Evolutionary conservation across 1,140 invertebrate genomes (phyloP), one percentile per base, ranked within the genome.

Genomic region (Ladona fulva): DNA sequence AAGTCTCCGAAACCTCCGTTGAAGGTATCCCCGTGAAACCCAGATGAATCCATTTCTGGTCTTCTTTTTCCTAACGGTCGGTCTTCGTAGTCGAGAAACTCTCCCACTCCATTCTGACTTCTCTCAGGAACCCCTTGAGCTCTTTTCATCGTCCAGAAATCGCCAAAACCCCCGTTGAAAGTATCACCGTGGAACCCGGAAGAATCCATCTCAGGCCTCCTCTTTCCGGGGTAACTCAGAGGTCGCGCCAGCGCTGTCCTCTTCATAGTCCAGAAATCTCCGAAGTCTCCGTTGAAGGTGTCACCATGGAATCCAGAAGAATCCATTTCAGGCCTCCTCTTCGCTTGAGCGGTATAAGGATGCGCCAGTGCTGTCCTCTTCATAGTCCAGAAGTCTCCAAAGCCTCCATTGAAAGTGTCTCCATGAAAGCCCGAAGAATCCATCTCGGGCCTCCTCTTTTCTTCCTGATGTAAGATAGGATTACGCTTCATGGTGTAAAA

Each of bases 361-460:
- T 16, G n/a, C 14, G 12, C 5, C 22, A n/a, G n/a, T 5, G 44
- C 37, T 76, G 81, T 80, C 78, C 85, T 85, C 77, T 85, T 84
- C 82, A 87, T 86, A 0, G 86, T 85, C 75, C 85, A 84, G 80
- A 87, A 88, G 66, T 86, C 84, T 10, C 86, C 87, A 77, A 88
- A 87, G 3, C 86, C 85, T 76, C 83, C 81, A 77, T 83, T 83
- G 78, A 87, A 87, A n/a, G 86, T 84, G 79, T 87, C 86, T 16
- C 83, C 85, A 75, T 87, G 83, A 80, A 87, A 86, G 0, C 84
- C 84, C 74, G 81, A 81, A 10, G 86, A 84, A 74, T 85, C 84
- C 79, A 85, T 83, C 79, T 85, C 85, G 0, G 83, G 84, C 16
- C 82, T 80, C 76, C 84, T 59, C 77, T 83, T 84, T 8, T 76